A percentile compares a stretch with the other conserved stretches of the same genome.
These are phyloP conservation scores for Sepiola atlantica DNA, from an alignment of 2,888 invertebrate species.

Conservation along the genomic window DNA sequence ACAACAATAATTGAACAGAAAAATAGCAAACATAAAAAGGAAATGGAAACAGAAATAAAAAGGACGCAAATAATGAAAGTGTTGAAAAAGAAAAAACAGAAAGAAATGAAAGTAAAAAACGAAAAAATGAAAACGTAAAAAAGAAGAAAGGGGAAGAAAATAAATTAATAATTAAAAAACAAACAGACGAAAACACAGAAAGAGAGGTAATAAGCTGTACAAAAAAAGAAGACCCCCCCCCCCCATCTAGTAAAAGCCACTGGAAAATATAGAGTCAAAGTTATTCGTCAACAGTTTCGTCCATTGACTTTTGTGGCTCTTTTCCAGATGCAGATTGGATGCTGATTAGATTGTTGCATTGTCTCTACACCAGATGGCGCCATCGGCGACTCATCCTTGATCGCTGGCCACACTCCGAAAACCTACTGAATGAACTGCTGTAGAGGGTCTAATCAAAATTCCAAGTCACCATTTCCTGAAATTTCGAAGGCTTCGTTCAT, in stretches of 20 bases:
- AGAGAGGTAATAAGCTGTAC: too few relatives aligned
- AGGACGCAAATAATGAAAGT: background rate
- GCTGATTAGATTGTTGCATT: background rate
- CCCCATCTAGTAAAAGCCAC: too few relatives aligned
- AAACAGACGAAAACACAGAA: too few relatives aligned
- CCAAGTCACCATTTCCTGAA: background rate
- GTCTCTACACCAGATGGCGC: background rate
- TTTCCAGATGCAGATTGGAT: background rate
- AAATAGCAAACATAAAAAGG: background rate
- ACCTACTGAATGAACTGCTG: background rate
- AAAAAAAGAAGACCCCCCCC: too few relatives aligned
- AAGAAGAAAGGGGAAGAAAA: too few relatives aligned
- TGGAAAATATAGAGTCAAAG: too few relatives aligned
- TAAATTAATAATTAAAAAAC: too few relatives aligned
- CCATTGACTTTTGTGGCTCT: background rate
- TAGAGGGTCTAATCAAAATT: background rate
- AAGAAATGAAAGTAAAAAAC: background rate
- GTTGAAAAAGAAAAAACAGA: fast-evolving
- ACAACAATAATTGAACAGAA: background rate
- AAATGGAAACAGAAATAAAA: background rate
- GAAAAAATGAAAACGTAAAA: background rate
- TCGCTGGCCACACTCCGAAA: background rate
- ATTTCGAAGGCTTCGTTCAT: background rate
- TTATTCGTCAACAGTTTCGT: background rate
- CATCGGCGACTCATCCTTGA: background rate